phyloP scores from a whole-genome alignment of 2,113 vertebrate genomes.

The Sebastes schlegelii region DNA sequence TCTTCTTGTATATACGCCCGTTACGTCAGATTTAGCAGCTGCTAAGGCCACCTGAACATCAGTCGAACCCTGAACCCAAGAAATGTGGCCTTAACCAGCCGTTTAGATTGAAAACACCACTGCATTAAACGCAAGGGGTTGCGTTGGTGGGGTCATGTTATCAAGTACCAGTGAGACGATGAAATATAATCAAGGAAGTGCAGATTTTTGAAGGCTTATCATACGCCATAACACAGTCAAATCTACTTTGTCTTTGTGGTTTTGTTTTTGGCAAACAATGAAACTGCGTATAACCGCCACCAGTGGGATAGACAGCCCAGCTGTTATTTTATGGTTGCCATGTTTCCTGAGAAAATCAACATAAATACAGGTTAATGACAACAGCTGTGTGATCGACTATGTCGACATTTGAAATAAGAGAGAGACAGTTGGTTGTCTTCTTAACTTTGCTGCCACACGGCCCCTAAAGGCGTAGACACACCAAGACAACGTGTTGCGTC shows the following conservation, averaged over 20 bases:
- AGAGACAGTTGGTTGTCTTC: not conserved
- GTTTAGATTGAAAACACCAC: slow-evolving; percentile 25
- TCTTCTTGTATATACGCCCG: slow-evolving; percentile 11
- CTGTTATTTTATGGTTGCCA: not conserved
- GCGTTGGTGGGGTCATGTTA: not conserved
- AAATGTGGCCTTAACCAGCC: not conserved
- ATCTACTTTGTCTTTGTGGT: not conserved
- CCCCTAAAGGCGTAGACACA: too few relatives aligned
- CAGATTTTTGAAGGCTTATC: slow-evolving; percentile 5
- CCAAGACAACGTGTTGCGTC: not conserved
- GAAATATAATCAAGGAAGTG: slow-evolving; percentile 6
- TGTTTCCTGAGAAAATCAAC: not conserved
- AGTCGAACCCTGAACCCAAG: not conserved
- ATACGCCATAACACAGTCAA: not conserved
- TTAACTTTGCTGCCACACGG: not conserved
- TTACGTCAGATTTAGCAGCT: slow-evolving; percentile 46
- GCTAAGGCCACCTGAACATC: slow-evolving; percentile 30
- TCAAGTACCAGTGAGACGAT: slow-evolving; percentile 3
- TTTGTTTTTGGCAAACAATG: too few relatives aligned
- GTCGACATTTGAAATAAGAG: not conserved
- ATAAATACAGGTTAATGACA: not conserved
- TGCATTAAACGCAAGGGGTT: not conserved
- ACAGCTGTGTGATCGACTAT: not conserved
- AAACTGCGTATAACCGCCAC: not conserved
- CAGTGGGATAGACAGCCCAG: not conserved